A percentile compares a stretch with the other conserved stretches of the same genome.
Evolutionary conservation across 2,888 invertebrate genomes (phyloP).

Genomic region (Biston stratarius): DNA sequence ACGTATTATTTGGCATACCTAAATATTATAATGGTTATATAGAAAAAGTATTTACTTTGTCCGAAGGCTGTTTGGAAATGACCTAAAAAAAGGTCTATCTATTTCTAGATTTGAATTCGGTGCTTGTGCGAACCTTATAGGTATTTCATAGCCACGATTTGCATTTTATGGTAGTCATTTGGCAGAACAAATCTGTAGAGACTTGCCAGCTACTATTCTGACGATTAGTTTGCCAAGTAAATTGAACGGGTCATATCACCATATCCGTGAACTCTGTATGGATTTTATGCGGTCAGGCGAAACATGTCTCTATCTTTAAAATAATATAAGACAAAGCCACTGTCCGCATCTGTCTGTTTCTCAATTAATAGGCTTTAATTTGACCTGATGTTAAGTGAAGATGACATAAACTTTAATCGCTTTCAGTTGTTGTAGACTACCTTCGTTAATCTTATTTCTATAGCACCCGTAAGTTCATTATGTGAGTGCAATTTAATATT

Average conservation of each 20-base stretch:
- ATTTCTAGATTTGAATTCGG: neutral
- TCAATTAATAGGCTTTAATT: too few species aligned
- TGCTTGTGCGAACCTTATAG: neutral
- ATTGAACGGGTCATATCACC: slow-evolving; percentile 6
- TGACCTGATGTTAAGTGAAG: too few species aligned
- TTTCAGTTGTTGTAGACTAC: neutral
- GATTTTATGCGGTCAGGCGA: neutral
- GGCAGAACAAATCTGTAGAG: slow-evolving; percentile 21
- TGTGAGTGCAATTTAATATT: slow-evolving; percentile 18
- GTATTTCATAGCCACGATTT: slow-evolving; percentile 10
- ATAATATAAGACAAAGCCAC: too few species aligned
- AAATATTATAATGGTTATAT: too few species aligned
- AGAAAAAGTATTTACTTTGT: neutral
- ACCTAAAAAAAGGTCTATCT: neutral
- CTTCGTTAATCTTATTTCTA: neutral
- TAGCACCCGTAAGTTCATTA: neutral
- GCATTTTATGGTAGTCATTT: slow-evolving; percentile 26
- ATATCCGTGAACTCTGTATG: neutral
- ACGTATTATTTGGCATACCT: too few species aligned
- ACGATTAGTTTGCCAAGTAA: slow-evolving; percentile 9
- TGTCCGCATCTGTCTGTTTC: too few species aligned
- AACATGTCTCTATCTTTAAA: neutral
- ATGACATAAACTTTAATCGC: too few species aligned
- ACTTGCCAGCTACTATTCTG: slow-evolving; percentile 13
- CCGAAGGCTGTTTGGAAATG: neutral